phyloP scores from a whole-genome alignment of 1,140 invertebrate genomes.

The Drosophila sturtevanti region DNA sequence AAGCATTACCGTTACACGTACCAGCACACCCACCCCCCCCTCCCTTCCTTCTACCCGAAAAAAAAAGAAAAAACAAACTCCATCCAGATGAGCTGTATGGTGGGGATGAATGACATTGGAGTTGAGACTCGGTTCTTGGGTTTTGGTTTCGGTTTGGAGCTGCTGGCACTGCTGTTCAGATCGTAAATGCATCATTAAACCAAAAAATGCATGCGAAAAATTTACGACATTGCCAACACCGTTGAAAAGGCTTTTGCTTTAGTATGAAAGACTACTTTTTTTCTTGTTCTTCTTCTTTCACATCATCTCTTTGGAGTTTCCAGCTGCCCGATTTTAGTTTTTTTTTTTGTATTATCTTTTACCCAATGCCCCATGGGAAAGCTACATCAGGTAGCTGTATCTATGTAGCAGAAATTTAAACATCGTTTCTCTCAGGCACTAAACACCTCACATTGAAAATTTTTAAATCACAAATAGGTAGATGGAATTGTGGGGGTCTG shows the following conservation, averaged over 20 bases:
- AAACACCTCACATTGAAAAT: slow-evolving; percentile 47
- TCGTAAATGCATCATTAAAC: slow-evolving; percentile 82
- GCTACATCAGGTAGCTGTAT: slow-evolving; percentile 35
- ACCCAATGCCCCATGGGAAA: background rate
- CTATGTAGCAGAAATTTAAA: no score
- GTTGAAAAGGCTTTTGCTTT: slow-evolving; percentile 42
- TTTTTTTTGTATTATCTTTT: slow-evolving; percentile 16
- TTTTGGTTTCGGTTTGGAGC: slow-evolving; percentile 9
- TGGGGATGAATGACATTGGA: background rate
- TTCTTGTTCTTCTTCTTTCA: no score
- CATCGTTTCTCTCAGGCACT: slow-evolving; percentile 42
- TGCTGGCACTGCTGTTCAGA: slow-evolving; percentile 67
- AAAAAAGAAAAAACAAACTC: no score
- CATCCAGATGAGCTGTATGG: background rate
- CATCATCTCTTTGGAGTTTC: slow-evolving; percentile 3
- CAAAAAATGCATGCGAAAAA: slow-evolving; percentile 82
- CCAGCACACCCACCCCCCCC: slow-evolving; percentile 16
- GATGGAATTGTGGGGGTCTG: background rate
- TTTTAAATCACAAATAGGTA: slow-evolving; percentile 31
- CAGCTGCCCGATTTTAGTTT: slow-evolving; percentile 12
- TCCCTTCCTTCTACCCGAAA: background rate
- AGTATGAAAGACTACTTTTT: slow-evolving; percentile 20
- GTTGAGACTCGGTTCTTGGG: slow-evolving; percentile 1
- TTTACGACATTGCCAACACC: slow-evolving; percentile 80
- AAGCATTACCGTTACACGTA: slow-evolving; percentile 43